Evolutionary conservation across 2,113 vertebrate species (phyloP).

Genomic region (Pseudorasbora parva): DNA sequence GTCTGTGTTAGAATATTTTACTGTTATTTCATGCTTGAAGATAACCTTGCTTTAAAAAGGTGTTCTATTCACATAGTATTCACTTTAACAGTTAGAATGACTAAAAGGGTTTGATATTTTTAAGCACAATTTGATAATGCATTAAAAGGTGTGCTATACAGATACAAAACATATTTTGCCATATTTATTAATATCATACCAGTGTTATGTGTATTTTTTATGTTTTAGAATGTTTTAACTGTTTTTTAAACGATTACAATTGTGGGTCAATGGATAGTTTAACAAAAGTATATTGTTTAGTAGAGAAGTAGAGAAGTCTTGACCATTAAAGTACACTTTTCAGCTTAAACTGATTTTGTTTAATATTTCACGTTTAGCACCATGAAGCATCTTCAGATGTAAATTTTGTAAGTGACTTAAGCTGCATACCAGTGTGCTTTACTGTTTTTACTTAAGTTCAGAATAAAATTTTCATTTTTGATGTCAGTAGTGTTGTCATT

Average conservation of each 20-base stretch:
- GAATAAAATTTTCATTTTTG: neutral
- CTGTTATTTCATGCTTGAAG: slow-evolving; percentile 10
- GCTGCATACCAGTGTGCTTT: slow-evolving; percentile 18
- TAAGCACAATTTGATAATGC: neutral
- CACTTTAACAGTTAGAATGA: too few relatives aligned
- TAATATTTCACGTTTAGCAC: neutral
- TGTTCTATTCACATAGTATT: neutral
- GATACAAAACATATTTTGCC: neutral
- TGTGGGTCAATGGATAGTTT: neutral
- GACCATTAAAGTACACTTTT: neutral
- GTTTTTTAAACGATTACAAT: neutral
- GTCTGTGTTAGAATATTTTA: neutral
- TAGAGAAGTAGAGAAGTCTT: neutral
- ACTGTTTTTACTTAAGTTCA: slow-evolving; percentile 37
- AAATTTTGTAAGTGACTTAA: slow-evolving; percentile 5
- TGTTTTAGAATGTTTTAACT: neutral
- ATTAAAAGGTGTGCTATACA: neutral
- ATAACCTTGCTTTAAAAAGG: neutral
- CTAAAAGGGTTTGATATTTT: neutral
- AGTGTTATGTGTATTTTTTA: slow-evolving; percentile 26
- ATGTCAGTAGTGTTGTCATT: neutral
- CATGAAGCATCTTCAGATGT: neutral
- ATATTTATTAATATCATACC: slow-evolving; percentile 2
- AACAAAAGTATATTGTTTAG: neutral
- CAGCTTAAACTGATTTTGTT: neutral